These are phyloP conservation scores for Pachydiplax longipennis DNA, from an alignment of 2,888 invertebrate genomes.

Conservation along the genomic window DNA sequence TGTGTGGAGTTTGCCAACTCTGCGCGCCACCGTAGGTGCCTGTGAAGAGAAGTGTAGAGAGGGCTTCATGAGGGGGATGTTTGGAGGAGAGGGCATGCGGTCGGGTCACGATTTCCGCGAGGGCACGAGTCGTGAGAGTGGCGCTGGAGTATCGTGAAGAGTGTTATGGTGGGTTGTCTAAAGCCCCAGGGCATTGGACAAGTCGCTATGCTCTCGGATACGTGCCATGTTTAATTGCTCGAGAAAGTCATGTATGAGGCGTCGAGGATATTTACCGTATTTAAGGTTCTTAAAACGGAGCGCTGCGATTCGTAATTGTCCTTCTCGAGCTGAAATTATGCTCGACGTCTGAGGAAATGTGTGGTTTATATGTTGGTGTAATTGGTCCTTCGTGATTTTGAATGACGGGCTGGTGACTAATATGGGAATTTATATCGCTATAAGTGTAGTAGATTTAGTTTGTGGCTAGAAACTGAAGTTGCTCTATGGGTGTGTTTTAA, in stretches of 20 bases:
- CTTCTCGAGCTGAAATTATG: too few species aligned
- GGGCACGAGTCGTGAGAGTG: not conserved
- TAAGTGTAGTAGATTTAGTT: too few species aligned
- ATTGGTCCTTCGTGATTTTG: too few species aligned
- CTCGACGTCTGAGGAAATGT: too few species aligned
- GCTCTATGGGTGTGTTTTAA: too few species aligned
- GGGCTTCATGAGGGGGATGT: not conserved
- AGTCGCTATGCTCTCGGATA: not conserved
- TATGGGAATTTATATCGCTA: too few species aligned
- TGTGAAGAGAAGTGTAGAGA: not conserved
- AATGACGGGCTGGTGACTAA: too few species aligned
- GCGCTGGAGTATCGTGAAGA: not conserved
- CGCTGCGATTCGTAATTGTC: not conserved
- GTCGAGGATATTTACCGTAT: not conserved
- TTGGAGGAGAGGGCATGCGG: not conserved
- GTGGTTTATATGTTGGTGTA: too few species aligned
- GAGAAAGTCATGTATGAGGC: not conserved
- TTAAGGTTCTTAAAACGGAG: not conserved
- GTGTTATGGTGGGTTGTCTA: not conserved
- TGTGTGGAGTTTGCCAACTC: not conserved
- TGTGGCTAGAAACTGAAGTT: too few species aligned
- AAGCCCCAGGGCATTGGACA: not conserved
- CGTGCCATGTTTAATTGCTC: not conserved
- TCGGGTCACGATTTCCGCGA: conserved; percentile 32
- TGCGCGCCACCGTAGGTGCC: not conserved